Evolutionary conservation across 2,888 invertebrate species (phyloP).

Genomic region (Alloscopus bannaensis): DNA sequence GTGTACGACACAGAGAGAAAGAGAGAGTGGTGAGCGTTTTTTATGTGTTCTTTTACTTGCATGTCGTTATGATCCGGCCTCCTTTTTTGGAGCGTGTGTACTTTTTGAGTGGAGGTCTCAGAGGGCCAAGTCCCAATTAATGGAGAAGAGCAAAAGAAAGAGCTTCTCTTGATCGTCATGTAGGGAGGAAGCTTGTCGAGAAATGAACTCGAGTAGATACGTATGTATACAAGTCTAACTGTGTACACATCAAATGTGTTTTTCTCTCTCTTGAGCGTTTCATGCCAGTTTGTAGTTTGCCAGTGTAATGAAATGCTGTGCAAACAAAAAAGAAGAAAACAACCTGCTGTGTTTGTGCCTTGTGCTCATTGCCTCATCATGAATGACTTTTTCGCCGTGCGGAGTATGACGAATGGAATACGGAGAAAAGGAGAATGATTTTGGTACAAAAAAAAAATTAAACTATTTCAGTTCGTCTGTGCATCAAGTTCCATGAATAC

Average conservation of each 20-base stretch:
- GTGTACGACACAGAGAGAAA: no score
- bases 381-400: slow-evolving; percentile 17
- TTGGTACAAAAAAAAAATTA: slow-evolving; percentile 11
- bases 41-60: not conserved
- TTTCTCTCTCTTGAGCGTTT: slow-evolving; percentile 11
- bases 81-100: slow-evolving; percentile 28
- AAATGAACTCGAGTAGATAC: no score
- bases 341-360: slow-evolving; percentile 21
- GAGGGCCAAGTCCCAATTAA: slow-evolving; percentile 72
- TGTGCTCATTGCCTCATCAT: not conserved
- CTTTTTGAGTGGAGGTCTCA: slow-evolving; percentile 65
- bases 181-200: not conserved
- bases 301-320: slow-evolving; percentile 20
- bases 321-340: slow-evolving; percentile 26
- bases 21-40: no score
- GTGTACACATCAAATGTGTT: no score
- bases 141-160: slow-evolving; percentile 26
- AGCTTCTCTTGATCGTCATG: not conserved
- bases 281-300: slow-evolving; percentile 28
- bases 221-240: no score
- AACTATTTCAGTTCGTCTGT: not conserved
- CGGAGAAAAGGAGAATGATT: not conserved
- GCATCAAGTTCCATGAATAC: no score
- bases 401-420: no score
- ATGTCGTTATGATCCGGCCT: slow-evolving; percentile 1